Evolutionary conservation across 2,113 vertebrate species (phyloP).

Genomic region (Macquaria ambigua): DNA sequence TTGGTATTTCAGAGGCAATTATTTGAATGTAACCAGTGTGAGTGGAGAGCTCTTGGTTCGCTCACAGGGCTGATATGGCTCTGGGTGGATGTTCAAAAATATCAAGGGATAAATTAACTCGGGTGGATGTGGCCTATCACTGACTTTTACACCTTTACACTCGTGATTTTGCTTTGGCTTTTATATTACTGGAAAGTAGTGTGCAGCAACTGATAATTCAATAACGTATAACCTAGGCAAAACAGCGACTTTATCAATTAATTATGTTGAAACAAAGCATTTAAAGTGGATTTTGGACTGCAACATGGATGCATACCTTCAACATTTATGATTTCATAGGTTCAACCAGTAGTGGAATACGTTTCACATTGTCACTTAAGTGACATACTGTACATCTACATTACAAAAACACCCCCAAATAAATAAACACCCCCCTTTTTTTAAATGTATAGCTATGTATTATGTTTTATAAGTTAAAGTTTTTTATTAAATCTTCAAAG

Average conservation of each 20-base stretch:
- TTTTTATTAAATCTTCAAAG: neutral
- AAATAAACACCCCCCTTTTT: too few species aligned
- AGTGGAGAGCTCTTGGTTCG: neutral
- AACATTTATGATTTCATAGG: neutral
- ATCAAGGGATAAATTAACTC: conserved; percentile 17
- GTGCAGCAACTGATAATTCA: neutral
- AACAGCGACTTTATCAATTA: neutral
- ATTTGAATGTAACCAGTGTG: neutral
- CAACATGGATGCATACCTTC: neutral
- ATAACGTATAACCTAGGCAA: neutral
- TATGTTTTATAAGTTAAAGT: neutral
- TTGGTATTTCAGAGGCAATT: conserved; percentile 23
- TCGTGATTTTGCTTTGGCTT: neutral
- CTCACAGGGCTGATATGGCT: neutral
- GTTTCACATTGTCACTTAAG: neutral
- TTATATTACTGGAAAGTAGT: neutral
- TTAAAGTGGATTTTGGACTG: neutral
- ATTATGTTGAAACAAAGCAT: neutral
- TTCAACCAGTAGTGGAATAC: neutral
- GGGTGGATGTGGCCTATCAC: neutral
- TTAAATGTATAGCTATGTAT: neutral
- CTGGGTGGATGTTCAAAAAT: neutral
- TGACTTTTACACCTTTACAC: neutral
- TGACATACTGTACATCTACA: too few species aligned
- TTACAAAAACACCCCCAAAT: too few species aligned